Evolutionary conservation across 2,888 invertebrate species (phyloP), one percentile per base, ranked within the genome.

Genomic region (Oscheius myriophilus): DNA sequence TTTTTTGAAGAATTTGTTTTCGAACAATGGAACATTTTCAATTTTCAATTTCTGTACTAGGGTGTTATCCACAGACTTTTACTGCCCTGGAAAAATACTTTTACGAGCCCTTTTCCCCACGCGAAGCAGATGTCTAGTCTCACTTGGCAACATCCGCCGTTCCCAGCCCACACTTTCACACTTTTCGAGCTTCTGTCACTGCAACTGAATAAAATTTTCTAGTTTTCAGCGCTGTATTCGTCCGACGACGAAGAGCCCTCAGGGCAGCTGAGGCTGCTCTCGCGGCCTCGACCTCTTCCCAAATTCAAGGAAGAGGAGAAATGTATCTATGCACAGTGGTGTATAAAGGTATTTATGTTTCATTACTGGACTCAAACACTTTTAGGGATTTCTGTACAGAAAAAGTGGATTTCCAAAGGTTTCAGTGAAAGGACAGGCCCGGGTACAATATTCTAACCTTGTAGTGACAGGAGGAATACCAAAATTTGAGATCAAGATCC

Each of bases 321-420:
- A 42, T 77, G 81, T 16, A 73, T 81, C n/a, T 63, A 81, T 61
- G 79, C 81, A 1, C 74, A 78, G 51, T 81, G 77, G 75, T 73
- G 65, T 45, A 75, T 75, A n/a, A 81, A 79, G 61, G 81, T 79
- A 58, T 43, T 51, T 26, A 21, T 14, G 4, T 26, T 63, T 39
- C 3, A 18, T n/a, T 4, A 51, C 2, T 26, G 14, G n/a, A 43
- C 43, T 33, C 41, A 11, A 7, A 52, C 21, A 33, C 14, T 16
- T 63, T 52, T 45, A 77, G 77, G 77, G 77, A 0, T 77, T 73
- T 52, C 75, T 54, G 51, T 77, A 71, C 41, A 63, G 69, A 43
- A 73, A 73, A 59, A 65, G 64, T 9, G 72, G 75, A 2, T 25
- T 77, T 1, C 77, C 77, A 11, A 77, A 66, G 64, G 59, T 77